Conservation (phyloP, 2,888 invertebrate genomes). For the Didymodactylos carnosus region DNA sequence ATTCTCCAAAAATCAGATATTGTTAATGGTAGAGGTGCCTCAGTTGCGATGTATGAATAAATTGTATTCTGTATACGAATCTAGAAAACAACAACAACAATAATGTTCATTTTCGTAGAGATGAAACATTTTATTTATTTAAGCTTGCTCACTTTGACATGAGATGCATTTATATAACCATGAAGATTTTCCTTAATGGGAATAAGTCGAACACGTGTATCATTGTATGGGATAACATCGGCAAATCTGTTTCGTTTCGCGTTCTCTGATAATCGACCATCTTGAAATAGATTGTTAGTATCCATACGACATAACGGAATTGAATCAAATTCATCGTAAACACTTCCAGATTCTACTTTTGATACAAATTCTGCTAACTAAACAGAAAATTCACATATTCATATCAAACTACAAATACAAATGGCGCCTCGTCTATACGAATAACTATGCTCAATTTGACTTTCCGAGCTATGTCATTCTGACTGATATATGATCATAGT, state of each 20-base stretch:
- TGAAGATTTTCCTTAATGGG: slow-evolving; percentile 59
- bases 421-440: too few relatives aligned
- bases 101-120: too few relatives aligned
- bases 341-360: neutral
- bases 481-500: too few relatives aligned
- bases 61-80: neutral
- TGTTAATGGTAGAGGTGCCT: neutral
- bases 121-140: too few relatives aligned
- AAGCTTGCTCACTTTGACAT: slow-evolving; percentile 49
- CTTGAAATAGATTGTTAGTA: slow-evolving; percentile 41
- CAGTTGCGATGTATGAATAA: neutral
- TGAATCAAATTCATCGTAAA: neutral
- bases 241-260: slow-evolving; percentile 41
- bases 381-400: neutral
- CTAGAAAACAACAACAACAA: neutral
- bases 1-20: neutral
- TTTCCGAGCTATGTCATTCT: too few relatives aligned
- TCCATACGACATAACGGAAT: neutral
- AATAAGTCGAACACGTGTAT: slow-evolving; percentile 61
- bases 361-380: neutral
- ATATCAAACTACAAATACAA: neutral
- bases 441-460: too few relatives aligned
- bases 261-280: slow-evolving; percentile 51
- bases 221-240: slow-evolving; percentile 69
- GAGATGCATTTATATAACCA: slow-evolving; percentile 79